Evolutionary conservation across 2,113 vertebrate genomes (phyloP).

Genomic region (Spea multiplicata): DNA sequence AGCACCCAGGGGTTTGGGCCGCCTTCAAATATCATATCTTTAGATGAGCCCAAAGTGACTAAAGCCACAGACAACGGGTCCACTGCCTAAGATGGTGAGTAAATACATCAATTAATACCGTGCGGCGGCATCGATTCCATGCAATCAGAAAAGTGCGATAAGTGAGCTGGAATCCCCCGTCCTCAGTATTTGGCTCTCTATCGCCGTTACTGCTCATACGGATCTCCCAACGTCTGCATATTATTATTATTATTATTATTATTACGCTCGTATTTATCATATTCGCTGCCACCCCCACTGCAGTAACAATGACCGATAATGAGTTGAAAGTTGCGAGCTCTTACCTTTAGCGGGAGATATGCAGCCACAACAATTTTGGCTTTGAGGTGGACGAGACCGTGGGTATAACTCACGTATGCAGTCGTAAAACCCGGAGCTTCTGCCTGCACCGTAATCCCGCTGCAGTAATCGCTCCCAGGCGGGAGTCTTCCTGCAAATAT

Average conservation of each 20-base stretch:
- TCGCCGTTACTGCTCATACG: too few relatives aligned
- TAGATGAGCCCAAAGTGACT: conserved; percentile 92
- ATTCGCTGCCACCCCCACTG: too few relatives aligned
- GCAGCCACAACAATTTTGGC: conserved; percentile 84
- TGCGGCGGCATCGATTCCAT: too few relatives aligned
- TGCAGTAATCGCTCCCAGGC: conserved; percentile 75
- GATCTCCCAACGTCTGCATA: too few relatives aligned
- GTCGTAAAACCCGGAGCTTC: conserved; percentile 74
- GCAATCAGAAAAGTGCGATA: too few relatives aligned
- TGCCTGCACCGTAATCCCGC: conserved; percentile 77
- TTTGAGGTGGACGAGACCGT: conserved; percentile 74
- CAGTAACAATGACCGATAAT: too few relatives aligned
- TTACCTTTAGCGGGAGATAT: conserved; percentile 81
- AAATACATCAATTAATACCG: background rate
- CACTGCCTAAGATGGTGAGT: conserved; percentile 65
- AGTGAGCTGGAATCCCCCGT: too few relatives aligned
- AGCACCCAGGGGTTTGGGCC: conserved; percentile 90
- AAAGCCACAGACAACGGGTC: conserved; percentile 82
- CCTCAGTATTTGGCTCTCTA: too few relatives aligned
- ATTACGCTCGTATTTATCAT: too few relatives aligned
- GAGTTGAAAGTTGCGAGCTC: conserved; percentile 38
- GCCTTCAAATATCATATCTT: conserved; percentile 89
- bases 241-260: too few relatives aligned
- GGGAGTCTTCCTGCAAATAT: conserved; percentile 69
- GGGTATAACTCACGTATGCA: conserved; percentile 80